These are phyloP conservation scores for Micromussa lordhowensis DNA, from an alignment of 92 coral and sea anemone genomes.

Conservation along the genomic window DNA sequence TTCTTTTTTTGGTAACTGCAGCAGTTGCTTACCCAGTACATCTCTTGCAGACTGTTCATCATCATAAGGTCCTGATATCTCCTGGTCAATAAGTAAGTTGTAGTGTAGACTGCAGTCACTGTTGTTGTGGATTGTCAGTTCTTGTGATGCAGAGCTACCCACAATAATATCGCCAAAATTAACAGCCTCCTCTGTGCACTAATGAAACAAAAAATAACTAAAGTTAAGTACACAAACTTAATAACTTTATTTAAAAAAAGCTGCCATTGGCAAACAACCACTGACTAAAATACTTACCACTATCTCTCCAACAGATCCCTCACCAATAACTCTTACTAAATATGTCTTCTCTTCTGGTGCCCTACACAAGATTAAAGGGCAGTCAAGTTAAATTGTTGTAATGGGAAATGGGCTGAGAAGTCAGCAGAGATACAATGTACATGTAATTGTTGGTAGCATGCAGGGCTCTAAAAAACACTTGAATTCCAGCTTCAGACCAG, in stretches of 20 bases:
- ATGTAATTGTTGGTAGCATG: no score
- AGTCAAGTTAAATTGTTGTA: neutral
- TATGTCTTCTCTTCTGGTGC: conserved; percentile 61
- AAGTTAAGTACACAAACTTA: neutral
- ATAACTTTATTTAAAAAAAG: neutral
- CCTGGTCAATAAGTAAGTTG: conserved; percentile 71
- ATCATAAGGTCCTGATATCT: conserved; percentile 76
- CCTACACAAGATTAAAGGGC: conserved; percentile 26
- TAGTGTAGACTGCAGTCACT: conserved; percentile 96
- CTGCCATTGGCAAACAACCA: neutral
- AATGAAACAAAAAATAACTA: neutral
- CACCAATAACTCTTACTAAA: conserved; percentile 86
- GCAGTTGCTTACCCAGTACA: conserved; percentile 64
- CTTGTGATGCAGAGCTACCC: conserved; percentile 81
- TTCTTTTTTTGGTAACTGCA: neutral
- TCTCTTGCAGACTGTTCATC: conserved; percentile 83
- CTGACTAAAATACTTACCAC: conserved; percentile 60
- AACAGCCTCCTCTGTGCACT: conserved; percentile 81
- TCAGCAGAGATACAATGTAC: no score
- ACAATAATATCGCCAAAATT: conserved; percentile 87
- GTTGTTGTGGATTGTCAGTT: conserved; percentile 85
- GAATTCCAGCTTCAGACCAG: no score
- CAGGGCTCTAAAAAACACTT: no score
- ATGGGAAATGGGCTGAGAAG: no score
- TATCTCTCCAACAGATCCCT: conserved; percentile 84